Evolutionary conservation across 2,113 vertebrate species (phyloP).

Genomic region (Malurus elegans): DNA sequence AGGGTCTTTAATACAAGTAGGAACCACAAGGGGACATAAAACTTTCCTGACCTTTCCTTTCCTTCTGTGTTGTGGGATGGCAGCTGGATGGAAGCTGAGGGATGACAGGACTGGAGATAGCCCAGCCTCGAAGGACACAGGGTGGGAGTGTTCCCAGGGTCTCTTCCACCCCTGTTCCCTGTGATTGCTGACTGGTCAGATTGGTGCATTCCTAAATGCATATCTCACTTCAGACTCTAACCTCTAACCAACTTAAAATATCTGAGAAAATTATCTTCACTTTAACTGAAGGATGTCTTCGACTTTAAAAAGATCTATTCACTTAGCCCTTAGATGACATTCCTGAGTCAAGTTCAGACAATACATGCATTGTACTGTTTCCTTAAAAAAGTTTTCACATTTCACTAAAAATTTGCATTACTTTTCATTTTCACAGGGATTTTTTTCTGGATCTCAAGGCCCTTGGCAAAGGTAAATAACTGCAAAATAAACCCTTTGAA

Average conservation of each 20-base stretch:
- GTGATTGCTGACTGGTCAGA: neutral
- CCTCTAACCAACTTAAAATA: neutral
- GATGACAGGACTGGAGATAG: neutral
- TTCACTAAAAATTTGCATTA: neutral
- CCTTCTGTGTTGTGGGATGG: neutral
- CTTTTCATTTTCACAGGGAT: neutral
- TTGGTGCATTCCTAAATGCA: neutral
- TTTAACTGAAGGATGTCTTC: neutral
- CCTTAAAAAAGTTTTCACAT: neutral
- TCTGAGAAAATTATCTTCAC: neutral
- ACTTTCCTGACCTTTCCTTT: neutral
- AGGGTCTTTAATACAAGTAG: neutral
- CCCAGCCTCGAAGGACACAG: neutral
- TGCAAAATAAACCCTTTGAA: conserved; percentile 25
- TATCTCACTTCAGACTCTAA: neutral
- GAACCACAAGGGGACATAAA: neutral
- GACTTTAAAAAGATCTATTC: neutral
- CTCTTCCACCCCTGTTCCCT: neutral
- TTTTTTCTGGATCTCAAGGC: neutral
- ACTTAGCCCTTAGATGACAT: neutral
- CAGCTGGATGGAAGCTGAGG: neutral
- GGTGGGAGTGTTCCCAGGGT: neutral
- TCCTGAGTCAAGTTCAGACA: neutral
- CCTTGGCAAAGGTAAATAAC: conserved; percentile 15
- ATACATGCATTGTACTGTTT: neutral